Conservation (phyloP, 2,888 invertebrate species). For the Mesochorus sp. region DNA sequence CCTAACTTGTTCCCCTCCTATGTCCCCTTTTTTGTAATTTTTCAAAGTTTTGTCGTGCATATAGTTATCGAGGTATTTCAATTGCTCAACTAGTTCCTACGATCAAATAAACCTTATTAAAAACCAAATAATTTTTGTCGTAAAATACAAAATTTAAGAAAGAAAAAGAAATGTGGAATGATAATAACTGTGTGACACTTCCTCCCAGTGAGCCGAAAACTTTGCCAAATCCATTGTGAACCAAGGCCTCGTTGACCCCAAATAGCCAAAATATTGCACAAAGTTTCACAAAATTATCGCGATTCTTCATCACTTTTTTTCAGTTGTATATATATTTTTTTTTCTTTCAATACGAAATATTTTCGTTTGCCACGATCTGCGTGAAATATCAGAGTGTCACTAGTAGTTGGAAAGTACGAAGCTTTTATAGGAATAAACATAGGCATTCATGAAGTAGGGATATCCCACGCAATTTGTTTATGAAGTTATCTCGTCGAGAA, state of each 20-base stretch:
- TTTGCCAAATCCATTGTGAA: conserved; percentile 67
- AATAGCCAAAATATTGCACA: conserved; percentile 49
- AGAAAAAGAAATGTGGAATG: not conserved
- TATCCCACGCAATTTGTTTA: conserved; percentile 32
- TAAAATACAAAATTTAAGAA: not conserved
- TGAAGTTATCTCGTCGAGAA: conserved; percentile 29
- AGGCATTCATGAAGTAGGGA: not conserved
- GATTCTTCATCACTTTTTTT: conserved; percentile 64
- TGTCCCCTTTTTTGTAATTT: no score
- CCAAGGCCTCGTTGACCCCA: conserved; percentile 55
- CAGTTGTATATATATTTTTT: conserved; percentile 36
- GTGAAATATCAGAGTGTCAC: conserved; percentile 62
- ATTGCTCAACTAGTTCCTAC: no score
- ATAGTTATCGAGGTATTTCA: no score
- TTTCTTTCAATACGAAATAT: conserved; percentile 13
- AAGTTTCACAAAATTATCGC: conserved; percentile 43
- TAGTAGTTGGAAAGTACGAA: conserved; percentile 50
- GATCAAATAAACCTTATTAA: no score
- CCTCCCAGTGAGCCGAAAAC: conserved; percentile 62
- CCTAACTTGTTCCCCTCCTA: no score
- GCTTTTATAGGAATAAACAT: conserved; percentile 43
- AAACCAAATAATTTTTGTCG: no score
- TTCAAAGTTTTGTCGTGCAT: no score
- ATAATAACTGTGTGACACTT: conserved; percentile 65
- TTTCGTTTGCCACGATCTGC: conserved; percentile 13